Evolutionary conservation across 1,140 invertebrate genomes (phyloP), one percentile per base, ranked within the genome.

Genomic region (Drosophila sturtevanti): DNA sequence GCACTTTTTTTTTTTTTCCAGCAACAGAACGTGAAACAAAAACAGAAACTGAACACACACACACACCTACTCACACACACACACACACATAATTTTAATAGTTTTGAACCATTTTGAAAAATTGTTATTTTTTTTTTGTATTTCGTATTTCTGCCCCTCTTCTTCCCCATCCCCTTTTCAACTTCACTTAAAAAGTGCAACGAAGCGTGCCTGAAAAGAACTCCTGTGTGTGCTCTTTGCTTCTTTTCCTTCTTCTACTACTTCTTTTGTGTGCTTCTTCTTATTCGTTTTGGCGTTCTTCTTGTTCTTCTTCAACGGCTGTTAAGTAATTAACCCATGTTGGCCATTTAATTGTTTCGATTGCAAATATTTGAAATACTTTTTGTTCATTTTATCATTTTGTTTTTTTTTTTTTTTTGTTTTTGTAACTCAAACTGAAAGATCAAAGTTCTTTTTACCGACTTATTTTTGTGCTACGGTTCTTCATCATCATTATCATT

Each of bases 321-420:
- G 12, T 21, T 71, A 78, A 67, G 82, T 89, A 89, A 87, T 87
- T 87, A 87, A 89, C 76, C 84, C 79, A 82, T 77, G 84, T 72
- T 79, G 55, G 72, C 81, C 82, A 87, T 87, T 82, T 87, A 87
- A 87, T 87, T 89, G 82, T 89, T 84, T 84, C 84, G 81, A 89
- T 87, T 87, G 80, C 80, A 87, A 66, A 89, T 86, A 79, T 82
- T 75, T 89, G 79, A 66, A 82, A 87, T 87, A 56, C 84, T 84
- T 73, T 63, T 72, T 68, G 54, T 56, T 24, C 78, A 75, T 76
- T 63, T 76, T 76, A 48, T 48, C 41, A 48, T 48, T 48, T 48
- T 48, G 16, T 34, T 34, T 48, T 61, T 44, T 48, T 54, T 60
- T n/a, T 22, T 59, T 41, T 44, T 38, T 38, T 11, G 24, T 21